These are phyloP conservation scores for Embidobia sp. DNA, from an alignment of 2,888 invertebrate species.

Conservation along the genomic window DNA sequence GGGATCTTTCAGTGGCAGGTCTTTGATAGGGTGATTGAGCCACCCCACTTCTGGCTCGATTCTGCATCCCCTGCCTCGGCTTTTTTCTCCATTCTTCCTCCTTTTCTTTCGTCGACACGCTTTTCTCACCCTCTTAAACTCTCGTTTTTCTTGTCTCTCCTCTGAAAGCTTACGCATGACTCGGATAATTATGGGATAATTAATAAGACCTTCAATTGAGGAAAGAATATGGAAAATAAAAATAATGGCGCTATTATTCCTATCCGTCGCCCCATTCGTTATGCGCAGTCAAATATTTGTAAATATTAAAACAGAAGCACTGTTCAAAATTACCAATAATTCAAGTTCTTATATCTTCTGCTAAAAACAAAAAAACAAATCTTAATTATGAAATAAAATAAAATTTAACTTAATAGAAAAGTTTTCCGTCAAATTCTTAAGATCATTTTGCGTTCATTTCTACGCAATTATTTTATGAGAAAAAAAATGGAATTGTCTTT, in stretches of 20 bases:
- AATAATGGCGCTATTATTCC: conserved; percentile 37
- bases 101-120: conserved; percentile 59
- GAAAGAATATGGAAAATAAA: conserved; percentile 33
- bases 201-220: conserved; percentile 64
- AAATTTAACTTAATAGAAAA: too few species aligned
- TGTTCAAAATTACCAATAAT: too few species aligned
- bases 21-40: conserved; percentile 75
- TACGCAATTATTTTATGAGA: too few species aligned
- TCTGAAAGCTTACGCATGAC: conserved; percentile 61
- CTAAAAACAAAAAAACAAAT: too few species aligned
- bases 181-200: conserved; percentile 70
- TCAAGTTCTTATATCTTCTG: too few species aligned
- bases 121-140: conserved; percentile 62
- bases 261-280: conserved; percentile 9
- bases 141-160: conserved; percentile 62
- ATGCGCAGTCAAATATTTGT: conserved; percentile 36
- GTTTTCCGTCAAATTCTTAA: too few species aligned
- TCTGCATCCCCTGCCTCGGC: conserved; percentile 28
- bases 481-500: not conserved
- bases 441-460: too few species aligned
- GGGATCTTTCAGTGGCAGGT: conserved; percentile 74
- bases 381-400: too few species aligned
- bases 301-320: conserved; percentile 2
- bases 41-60: conserved; percentile 47
- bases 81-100: conserved; percentile 38